phyloP scores from a whole-genome alignment of 2,797 vertebrate genomes.

The Leptodactylus fallax region DNA sequence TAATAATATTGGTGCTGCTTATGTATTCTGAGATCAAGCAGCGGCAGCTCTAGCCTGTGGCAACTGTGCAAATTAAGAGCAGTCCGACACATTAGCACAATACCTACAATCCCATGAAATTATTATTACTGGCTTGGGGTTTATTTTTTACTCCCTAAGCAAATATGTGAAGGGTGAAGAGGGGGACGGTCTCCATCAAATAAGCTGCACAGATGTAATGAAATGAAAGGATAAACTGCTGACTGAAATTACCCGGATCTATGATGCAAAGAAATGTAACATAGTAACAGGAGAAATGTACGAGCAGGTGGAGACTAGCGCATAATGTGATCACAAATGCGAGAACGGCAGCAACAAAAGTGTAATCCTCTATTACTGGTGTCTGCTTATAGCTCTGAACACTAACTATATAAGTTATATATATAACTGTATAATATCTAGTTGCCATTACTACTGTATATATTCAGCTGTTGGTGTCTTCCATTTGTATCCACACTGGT shows the following conservation, averaged over 20 bases:
- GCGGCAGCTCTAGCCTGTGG: constrained; percentile 16
- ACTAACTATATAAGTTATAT: no score
- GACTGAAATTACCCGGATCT: background rate
- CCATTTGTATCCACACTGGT: no score
- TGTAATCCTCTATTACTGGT: background rate
- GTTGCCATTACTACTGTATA: no score
- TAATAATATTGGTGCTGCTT: constrained; percentile 33
- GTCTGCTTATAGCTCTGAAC: background rate
- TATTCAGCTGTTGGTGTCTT: no score
- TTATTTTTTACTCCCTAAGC: constrained; percentile 35
- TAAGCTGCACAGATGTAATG: constrained; percentile 10
- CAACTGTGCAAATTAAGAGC: constrained; percentile 30
- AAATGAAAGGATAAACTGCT: constrained; percentile 18
- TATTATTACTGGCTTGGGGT: constrained; percentile 45
- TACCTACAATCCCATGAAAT: constrained; percentile 46
- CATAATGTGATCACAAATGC: background rate
- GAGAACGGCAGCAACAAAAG: background rate
- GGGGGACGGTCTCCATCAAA: background rate
- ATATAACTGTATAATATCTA: no score
- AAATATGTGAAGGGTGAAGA: background rate
- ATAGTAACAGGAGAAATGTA: background rate
- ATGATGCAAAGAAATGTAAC: background rate
- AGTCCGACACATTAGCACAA: constrained; percentile 43
- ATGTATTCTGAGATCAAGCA: constrained; percentile 40
- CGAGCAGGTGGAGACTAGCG: background rate